phyloP scores from a whole-genome alignment of 2,888 invertebrate species.

The Seladonia tumulorum region DNA sequence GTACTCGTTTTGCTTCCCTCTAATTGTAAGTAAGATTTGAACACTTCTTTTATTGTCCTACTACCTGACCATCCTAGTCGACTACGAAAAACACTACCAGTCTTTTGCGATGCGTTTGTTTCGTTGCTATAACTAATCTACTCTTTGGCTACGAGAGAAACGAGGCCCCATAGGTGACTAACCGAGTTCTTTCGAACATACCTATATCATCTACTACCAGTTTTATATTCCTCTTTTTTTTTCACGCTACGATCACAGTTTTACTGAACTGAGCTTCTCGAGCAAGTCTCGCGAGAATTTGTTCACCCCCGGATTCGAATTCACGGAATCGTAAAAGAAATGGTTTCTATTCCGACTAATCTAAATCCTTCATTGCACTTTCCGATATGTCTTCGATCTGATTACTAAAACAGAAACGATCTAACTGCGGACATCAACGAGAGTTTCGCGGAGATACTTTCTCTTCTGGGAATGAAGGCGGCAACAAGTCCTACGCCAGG shows the following conservation, averaged over 20 bases:
- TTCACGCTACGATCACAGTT: conserved; percentile 82
- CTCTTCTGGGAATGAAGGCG: conserved; percentile 54
- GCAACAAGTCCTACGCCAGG: conserved; percentile 58
- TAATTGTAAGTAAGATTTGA: conserved; percentile 65
- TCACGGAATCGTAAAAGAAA: conserved; percentile 47
- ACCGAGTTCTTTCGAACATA: conserved; percentile 60
- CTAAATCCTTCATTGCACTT: conserved; percentile 71
- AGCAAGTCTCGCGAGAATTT: conserved; percentile 76
- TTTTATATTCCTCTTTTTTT: conserved; percentile 26
- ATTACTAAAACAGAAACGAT: conserved; percentile 42
- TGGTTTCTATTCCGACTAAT: conserved; percentile 58
- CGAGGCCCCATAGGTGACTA: conserved; percentile 80
- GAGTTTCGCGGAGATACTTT: conserved; percentile 64
- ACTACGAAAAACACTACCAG: conserved; percentile 80
- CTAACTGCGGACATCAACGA: conserved; percentile 33
- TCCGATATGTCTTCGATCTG: conserved; percentile 67
- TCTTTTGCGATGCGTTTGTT: conserved; percentile 75
- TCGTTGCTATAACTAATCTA: conserved; percentile 65
- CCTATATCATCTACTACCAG: conserved; percentile 59
- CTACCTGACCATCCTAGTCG: conserved; percentile 68
- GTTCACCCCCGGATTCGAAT: conserved; percentile 57
- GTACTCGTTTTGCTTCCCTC: conserved; percentile 41
- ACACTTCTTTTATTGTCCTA: conserved; percentile 80
- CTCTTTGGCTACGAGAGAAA: conserved; percentile 72
- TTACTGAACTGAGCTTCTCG: conserved; percentile 79